These are phyloP conservation scores for Drosophila busckii DNA, from an alignment of 1,140 invertebrate species.

Conservation along the genomic window DNA sequence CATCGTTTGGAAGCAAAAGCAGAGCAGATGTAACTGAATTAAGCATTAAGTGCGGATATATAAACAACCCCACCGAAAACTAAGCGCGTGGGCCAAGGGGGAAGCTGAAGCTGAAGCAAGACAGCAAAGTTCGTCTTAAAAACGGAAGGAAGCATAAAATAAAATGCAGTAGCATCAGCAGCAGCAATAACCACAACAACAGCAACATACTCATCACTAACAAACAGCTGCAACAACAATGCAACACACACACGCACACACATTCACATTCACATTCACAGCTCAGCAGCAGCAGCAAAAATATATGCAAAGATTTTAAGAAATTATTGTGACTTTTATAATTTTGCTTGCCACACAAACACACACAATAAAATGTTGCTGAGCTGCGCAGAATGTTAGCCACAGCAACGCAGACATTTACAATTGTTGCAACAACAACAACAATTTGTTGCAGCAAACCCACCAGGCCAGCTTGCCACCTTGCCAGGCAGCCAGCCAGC, in stretches of 20 bases:
- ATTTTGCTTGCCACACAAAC: conserved; percentile 41
- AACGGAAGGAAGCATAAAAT: conserved; percentile 72
- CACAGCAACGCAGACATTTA: conserved; percentile 44
- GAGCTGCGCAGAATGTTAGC: conserved; percentile 64
- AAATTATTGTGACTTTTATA: conserved; percentile 74
- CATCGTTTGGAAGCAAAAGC: conserved; percentile 30
- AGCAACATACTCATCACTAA: conserved; percentile 7
- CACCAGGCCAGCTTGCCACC: no score
- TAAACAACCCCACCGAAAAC: conserved; percentile 71
- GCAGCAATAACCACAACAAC: conserved; percentile 9
- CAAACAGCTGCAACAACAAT: conserved; percentile 17
- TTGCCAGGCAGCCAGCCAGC: no score
- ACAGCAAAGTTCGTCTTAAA: conserved; percentile 40
- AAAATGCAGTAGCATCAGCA: conserved; percentile 56
- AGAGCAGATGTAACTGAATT: conserved; percentile 73
- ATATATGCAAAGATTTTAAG: conserved; percentile 68
- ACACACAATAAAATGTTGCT: conserved; percentile 48
- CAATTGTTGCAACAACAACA: conserved; percentile 63
- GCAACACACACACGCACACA: no score
- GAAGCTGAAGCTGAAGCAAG: background rate
- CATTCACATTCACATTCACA: no score
- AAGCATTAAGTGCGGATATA: conserved; percentile 77
- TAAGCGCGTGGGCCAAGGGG: conserved; percentile 9
- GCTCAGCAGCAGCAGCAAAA: conserved; percentile 40
- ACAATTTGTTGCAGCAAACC: conserved; percentile 55